These are phyloP conservation scores for Catagonus wagneri DNA, from an alignment of 2,113 vertebrate species.

Conservation along the genomic window DNA sequence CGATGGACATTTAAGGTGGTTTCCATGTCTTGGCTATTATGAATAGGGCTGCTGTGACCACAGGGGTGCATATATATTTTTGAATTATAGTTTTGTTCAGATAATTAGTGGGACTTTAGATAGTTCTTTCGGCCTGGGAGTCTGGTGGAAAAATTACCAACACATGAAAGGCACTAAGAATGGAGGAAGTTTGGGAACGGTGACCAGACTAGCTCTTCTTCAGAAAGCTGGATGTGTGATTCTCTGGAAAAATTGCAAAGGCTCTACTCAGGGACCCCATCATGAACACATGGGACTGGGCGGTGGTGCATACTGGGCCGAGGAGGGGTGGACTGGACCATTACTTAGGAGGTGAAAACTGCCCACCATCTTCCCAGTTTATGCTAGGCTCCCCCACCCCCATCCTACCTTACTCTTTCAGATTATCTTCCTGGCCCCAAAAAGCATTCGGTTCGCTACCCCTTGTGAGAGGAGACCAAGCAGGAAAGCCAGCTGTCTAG, in stretches of 20 bases:
- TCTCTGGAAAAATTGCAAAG: neutral
- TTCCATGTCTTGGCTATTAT: too few relatives aligned
- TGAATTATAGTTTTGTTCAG: too few relatives aligned
- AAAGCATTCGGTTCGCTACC: neutral
- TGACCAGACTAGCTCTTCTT: neutral
- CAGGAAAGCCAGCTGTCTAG: neutral
- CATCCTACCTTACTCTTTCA: neutral
- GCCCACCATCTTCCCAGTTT: neutral
- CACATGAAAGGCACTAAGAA: neutral
- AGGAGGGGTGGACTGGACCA: neutral
- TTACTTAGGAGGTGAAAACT: neutral
- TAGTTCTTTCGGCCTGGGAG: neutral
- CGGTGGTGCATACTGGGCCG: neutral
- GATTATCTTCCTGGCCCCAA: neutral
- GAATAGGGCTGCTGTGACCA: too few relatives aligned
- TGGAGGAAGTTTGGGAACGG: neutral
- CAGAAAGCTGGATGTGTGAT: neutral
- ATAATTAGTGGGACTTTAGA: neutral
- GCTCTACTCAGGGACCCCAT: neutral
- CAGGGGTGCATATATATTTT: too few relatives aligned
- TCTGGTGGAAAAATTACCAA: slow-evolving; percentile 10
- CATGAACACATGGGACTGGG: too few relatives aligned
- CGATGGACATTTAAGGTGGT: too few relatives aligned
- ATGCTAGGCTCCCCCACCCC: fast-evolving
- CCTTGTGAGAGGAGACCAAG: neutral